A percentile compares a stretch with the other conserved stretches of the same genome.
These are phyloP conservation scores for Notolabrus celidotus DNA, from an alignment of 2,797 vertebrate genomes.

Conservation along the genomic window DNA sequence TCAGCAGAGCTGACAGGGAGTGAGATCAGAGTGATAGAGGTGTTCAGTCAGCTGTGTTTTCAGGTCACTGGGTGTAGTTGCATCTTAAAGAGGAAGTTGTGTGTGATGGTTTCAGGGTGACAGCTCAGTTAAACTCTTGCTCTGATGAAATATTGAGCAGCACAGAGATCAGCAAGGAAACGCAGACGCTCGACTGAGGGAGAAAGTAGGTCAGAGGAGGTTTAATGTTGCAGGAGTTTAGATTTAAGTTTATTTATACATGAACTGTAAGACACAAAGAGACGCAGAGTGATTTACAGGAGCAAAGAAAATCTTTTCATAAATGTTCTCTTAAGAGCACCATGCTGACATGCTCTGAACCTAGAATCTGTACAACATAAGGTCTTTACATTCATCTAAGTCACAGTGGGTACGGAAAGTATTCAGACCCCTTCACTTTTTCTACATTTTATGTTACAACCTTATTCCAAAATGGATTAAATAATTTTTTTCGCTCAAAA, in stretches of 20 bases:
- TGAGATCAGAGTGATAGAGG: not conserved
- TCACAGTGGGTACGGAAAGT: too few species aligned
- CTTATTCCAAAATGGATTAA: too few species aligned
- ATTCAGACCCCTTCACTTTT: too few species aligned
- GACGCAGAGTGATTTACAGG: too few species aligned
- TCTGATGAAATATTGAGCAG: slow-evolving; percentile 77
- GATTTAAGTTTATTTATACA: not conserved
- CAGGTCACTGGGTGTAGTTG: slow-evolving; percentile 33
- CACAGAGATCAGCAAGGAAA: slow-evolving; percentile 37
- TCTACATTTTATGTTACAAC: too few species aligned
- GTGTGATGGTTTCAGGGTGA: slow-evolving; percentile 36
- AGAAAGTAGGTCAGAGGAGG: slow-evolving; percentile 60
- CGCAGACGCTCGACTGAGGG: slow-evolving; percentile 20
- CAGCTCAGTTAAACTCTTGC: slow-evolving; percentile 53
- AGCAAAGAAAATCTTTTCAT: too few species aligned
- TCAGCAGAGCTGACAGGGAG: too few species aligned
- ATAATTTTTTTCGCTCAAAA: too few species aligned
- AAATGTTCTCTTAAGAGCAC: too few species aligned
- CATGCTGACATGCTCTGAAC: too few species aligned
- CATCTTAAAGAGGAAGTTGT: slow-evolving; percentile 42
- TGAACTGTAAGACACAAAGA: not conserved
- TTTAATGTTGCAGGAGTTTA: slow-evolving; percentile 1
- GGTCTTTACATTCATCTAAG: too few species aligned
- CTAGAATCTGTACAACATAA: too few species aligned
- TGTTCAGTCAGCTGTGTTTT: slow-evolving; percentile 19